phyloP scores from a whole-genome alignment of 2,113 vertebrate genomes.

The Malurus cyaneus region DNA sequence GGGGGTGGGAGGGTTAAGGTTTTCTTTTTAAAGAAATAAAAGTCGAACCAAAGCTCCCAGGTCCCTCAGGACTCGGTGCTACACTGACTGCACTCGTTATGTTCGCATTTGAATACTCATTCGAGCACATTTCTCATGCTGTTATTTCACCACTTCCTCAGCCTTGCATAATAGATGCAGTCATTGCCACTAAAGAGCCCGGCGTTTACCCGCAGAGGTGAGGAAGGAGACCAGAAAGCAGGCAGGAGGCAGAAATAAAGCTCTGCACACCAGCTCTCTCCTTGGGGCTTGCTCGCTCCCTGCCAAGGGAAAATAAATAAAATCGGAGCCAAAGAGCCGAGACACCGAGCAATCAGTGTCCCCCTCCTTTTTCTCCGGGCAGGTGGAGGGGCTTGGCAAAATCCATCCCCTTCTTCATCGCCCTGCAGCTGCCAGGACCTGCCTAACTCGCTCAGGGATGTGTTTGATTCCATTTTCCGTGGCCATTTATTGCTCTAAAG shows the following conservation, averaged over 20 bases:
- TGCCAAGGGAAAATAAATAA: neutral
- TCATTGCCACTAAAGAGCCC: slow-evolving; percentile 60
- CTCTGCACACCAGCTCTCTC: neutral
- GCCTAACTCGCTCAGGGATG: accelerated
- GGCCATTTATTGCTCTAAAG: neutral
- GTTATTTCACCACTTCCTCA: slow-evolving; percentile 63
- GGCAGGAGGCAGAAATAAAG: slow-evolving; percentile 28
- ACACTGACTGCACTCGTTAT: slow-evolving; percentile 67
- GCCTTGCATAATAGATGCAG: slow-evolving; percentile 63
- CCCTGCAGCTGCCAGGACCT: neutral
- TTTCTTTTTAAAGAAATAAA: slow-evolving; percentile 50
- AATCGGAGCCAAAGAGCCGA: neutral
- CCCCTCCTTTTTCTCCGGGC: neutral
- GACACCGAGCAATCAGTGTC: accelerated
- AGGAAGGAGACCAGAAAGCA: slow-evolving; percentile 7
- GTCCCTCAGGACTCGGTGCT: slow-evolving; percentile 65
- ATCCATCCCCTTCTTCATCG: neutral
- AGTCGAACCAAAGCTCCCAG: slow-evolving; percentile 42
- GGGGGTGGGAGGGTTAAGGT: slow-evolving; percentile 55
- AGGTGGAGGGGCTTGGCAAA: accelerated
- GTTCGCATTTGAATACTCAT: slow-evolving; percentile 70
- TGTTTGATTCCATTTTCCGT: accelerated
- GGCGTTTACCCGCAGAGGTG: slow-evolving; percentile 54
- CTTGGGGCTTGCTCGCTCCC: neutral
- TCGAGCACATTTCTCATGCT: slow-evolving; percentile 64